Base-by-base conservation (phyloP, 2,113 vertebrate species). In the Rhegmatorhina hoffmannsi region DNA sequence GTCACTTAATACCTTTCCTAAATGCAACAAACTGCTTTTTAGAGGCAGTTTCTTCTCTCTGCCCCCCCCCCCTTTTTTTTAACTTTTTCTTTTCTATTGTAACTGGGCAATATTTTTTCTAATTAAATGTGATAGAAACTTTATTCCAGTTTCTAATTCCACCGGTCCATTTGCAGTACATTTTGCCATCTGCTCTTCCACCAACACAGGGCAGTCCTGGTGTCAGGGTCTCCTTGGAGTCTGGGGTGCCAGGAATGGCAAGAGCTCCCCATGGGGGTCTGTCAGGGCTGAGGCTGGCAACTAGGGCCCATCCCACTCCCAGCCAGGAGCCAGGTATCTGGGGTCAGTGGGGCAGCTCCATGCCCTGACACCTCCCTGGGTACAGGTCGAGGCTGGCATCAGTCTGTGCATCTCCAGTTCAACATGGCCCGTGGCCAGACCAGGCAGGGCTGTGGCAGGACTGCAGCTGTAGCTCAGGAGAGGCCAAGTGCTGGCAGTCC, bases 391-490 rank as follows among this genome's bases (percentile, higher is more conserved):
- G 31, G 29, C 53, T 47, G 40, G 46, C 4, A 11, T 15, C 34
- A 40, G 11, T 14, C 63, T 28, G 28, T 33, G 46, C 66, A 26
- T 80, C 40, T n/a, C 63, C 19, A 16, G 53, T 36, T 53, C 34
- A 25, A 1, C 38, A 19, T 0, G 0, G 16, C 11, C 33, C 13
- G 3, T 1, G 11, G 36, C 44, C 53, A 11, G n/a, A 62, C 11
- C n/a, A 34, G 55, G 40, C 38, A 20, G n/a, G 72, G 31, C 31
- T 26, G 36, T 29, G 38, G 25, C 7, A 26, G 10, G 8, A 21
- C 26, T 29, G 36, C 20, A 70, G 19, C 26, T 43, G 38, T 15
- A 24, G 64, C 28, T n/a, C 25, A 17, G n/a, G 20, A 17, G n/a
- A 17, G 20, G 36, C n/a, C 58, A 38, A 33, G 85, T 2, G 0